phyloP scores from a whole-genome alignment of 2,888 invertebrate genomes.

The Scelioninae gen. 2 region DNA sequence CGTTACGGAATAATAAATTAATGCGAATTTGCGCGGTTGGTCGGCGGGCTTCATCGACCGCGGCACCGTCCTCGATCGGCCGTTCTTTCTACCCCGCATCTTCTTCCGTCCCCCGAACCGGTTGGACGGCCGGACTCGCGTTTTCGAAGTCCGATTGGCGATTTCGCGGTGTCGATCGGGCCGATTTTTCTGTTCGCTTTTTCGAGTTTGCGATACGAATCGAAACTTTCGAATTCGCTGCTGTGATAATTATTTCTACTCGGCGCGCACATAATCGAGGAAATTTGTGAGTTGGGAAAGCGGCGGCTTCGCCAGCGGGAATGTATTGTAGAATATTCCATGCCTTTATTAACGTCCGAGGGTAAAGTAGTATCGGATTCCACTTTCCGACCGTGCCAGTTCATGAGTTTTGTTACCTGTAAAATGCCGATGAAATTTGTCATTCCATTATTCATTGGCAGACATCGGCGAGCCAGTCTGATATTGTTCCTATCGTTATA shows the following conservation, averaged over 20 bases:
- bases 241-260: slow-evolving; percentile 59
- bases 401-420: slow-evolving; percentile 52
- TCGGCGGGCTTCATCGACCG: slow-evolving; percentile 8
- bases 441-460: slow-evolving; percentile 55
- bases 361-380: slow-evolving; percentile 53
- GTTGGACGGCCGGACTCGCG: no score
- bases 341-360: slow-evolving; percentile 57
- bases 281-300: slow-evolving; percentile 55
- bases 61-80: not conserved
- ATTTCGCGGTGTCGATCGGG: slow-evolving; percentile 24
- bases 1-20: slow-evolving; percentile 39
- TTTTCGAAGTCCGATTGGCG: no score
- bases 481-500: slow-evolving; percentile 23
- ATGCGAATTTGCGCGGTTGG: slow-evolving; percentile 17
- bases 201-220: slow-evolving; percentile 54
- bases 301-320: slow-evolving; percentile 36
- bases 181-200: slow-evolving; percentile 49
- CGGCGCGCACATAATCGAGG: slow-evolving; percentile 56
- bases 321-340: slow-evolving; percentile 57
- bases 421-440: slow-evolving; percentile 53
- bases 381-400: slow-evolving; percentile 46
- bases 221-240: slow-evolving; percentile 52
- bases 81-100: slow-evolving; percentile 14
- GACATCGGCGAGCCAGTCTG: slow-evolving; percentile 8
- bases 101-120: no score